Evolutionary conservation across 2,888 invertebrate genomes (phyloP).

Genomic region (Nysson spinosus): DNA sequence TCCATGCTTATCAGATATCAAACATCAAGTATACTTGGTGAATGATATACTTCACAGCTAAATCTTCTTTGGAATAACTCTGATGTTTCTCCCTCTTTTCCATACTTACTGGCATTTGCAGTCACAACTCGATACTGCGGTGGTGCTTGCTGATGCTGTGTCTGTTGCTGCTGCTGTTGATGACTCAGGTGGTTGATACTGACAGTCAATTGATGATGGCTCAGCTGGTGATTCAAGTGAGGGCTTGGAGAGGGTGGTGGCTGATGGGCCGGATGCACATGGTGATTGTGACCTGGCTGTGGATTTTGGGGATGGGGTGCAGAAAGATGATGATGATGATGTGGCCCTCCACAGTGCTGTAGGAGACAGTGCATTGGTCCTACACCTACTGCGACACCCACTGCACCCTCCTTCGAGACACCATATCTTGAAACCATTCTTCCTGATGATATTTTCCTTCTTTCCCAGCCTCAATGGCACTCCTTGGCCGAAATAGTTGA

Average conservation of each 20-base stretch:
- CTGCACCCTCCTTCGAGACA: constrained; percentile 72
- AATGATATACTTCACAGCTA: too few species aligned
- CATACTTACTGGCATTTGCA: constrained; percentile 69
- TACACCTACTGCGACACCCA: constrained; percentile 71
- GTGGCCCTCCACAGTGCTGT: constrained; percentile 67
- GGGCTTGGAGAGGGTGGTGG: constrained; percentile 69
- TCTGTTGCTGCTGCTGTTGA: constrained; percentile 66
- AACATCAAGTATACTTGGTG: too few species aligned
- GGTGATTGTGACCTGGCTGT: constrained; percentile 67
- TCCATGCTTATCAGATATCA: too few species aligned
- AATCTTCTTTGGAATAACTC: too few species aligned
- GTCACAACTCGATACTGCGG: constrained; percentile 72
- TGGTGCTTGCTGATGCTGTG: constrained; percentile 64
- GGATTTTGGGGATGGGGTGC: constrained; percentile 71
- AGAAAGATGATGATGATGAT: constrained; percentile 70
- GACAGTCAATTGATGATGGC: constrained; percentile 70
- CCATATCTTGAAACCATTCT: constrained; percentile 74
- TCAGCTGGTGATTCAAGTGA: constrained; percentile 70
- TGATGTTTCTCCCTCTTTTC: too few species aligned
- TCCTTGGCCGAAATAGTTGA: constrained; percentile 32
- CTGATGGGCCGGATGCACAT: constrained; percentile 70
- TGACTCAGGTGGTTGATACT: constrained; percentile 68
- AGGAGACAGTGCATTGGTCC: constrained; percentile 70
- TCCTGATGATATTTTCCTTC: constrained; percentile 35
- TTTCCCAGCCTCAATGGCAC: constrained; percentile 27